Percentiles rank a stretch among this genome's conserved stretches.
phyloP scores from a whole-genome alignment of 2,888 invertebrate genomes.

The Marasmarcha lunaedactyla region DNA sequence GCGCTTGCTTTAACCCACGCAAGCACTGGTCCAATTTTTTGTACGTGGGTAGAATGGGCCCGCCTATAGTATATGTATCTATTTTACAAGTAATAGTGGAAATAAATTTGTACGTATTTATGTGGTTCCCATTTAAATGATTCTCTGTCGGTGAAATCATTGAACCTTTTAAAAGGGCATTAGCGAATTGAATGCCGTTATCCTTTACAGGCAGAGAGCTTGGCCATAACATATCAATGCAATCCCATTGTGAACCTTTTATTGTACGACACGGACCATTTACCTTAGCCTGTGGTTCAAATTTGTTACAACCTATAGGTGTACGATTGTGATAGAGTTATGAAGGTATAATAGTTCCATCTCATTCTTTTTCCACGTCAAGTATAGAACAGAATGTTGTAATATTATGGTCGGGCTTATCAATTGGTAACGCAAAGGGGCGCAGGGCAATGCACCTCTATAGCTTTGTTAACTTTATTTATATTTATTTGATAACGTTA shows the following conservation, averaged over 20 bases:
- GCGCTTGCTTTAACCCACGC: too few relatives aligned
- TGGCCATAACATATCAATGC: neutral
- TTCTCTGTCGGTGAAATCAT: conserved; percentile 53
- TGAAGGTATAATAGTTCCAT: too few relatives aligned
- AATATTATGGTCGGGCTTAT: conserved; percentile 30
- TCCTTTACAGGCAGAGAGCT: conserved; percentile 10
- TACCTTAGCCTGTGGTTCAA: too few relatives aligned
- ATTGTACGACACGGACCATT: neutral
- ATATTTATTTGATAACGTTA: neutral
- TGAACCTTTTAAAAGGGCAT: conserved; percentile 59
- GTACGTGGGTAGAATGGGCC: too few relatives aligned
- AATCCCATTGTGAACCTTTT: neutral
- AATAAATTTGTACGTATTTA: too few relatives aligned
- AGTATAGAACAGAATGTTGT: neutral
- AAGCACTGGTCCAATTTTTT: too few relatives aligned
- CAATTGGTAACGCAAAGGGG: conserved; percentile 42
- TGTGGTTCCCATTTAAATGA: too few relatives aligned
- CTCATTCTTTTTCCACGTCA: too few relatives aligned
- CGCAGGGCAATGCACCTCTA: conserved; percentile 40
- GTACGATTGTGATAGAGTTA: too few relatives aligned
- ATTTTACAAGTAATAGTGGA: too few relatives aligned
- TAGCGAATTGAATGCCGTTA: conserved; percentile 59
- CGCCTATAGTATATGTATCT: too few relatives aligned
- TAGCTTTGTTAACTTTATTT: conserved; percentile 12
- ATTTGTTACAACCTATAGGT: too few relatives aligned